Base-by-base conservation (phyloP, 1,140 invertebrate genomes). In the Drosophila kanapiae region DNA sequence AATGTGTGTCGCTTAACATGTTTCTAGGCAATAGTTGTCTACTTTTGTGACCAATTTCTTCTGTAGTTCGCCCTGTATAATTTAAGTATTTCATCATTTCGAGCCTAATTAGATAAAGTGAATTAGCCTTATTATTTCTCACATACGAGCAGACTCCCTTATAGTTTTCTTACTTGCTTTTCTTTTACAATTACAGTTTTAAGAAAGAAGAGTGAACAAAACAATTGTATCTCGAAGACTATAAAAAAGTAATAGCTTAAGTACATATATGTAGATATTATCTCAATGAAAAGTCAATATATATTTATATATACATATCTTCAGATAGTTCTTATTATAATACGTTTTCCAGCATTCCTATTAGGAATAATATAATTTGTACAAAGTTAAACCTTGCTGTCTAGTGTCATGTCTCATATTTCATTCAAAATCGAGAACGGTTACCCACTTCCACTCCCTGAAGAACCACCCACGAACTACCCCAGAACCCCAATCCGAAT, bases 371-470 rank as follows among this genome's bases (percentile, higher is more conserved):
- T 8, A 40, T n/a, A n/a, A 40, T 4, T 40, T 23, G 23, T 40
- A 1, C 14, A 2, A 13, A 16, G 4, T 29, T 13, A 45, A 51
- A 9, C 16, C 38, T 35, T 71, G 82, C 62, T 60, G 61, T 2
- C 1, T 27, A 72, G 78, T 83, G 81, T 67, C 40, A 43, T 54
- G 69, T 56, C 33, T 72, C 69, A 72, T 72, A 71, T 59, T 72
- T 72, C 67, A 49, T 58, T 71, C 51, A 59, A 71, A 27, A 53
- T 42, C 43, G 56, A 72, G 60, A 58, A 59, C 29, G 56, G 18
- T 27, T 40, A 29, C 72, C 70, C 48, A 38, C 23, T 35, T 40
- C 38, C 56, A 43, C 13, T 35, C 68, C 62, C 62, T 23, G 13
- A 38, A 33, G 62, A 18, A 59, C 53, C 53, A 56, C 53, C 53